Percentiles rank a stretch among this genome's conserved stretches.
Evolutionary conservation across 2,797 vertebrate species (phyloP).

Genomic region (Mycteria americana): DNA sequence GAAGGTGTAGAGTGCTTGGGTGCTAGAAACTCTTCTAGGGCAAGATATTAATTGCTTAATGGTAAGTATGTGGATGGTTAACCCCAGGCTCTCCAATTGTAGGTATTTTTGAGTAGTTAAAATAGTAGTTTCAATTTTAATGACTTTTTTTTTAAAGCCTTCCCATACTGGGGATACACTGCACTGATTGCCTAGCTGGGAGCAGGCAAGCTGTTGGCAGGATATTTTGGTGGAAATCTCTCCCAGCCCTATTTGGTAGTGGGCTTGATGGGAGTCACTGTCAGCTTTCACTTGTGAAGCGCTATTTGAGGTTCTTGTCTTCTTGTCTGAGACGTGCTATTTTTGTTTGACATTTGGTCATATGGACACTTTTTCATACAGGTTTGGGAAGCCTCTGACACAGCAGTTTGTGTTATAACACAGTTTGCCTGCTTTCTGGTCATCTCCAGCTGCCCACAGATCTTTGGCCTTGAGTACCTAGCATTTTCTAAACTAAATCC

Average conservation of each 20-base stretch:
- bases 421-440: background rate
- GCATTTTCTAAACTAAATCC: background rate
- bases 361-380: background rate
- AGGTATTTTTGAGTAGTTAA: background rate
- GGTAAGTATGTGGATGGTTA: background rate
- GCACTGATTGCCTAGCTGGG: background rate
- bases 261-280: background rate
- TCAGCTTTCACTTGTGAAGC: background rate
- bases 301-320: background rate
- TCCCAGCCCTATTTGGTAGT: background rate
- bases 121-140: too few relatives aligned
- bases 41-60: background rate
- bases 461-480: background rate
- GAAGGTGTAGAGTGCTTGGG: background rate
- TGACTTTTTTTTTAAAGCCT: too few relatives aligned
- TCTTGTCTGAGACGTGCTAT: background rate
- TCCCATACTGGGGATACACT: accelerated
- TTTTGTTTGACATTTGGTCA: background rate
- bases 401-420: background rate
- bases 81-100: background rate
- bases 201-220: background rate
- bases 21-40: background rate
- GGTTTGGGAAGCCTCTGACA: background rate
- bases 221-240: accelerated
- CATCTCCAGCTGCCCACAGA: background rate